Evolutionary conservation across 35 echinoderm and acorn worm genomes (phyloP).

Genomic region (Acanthaster planci): DNA sequence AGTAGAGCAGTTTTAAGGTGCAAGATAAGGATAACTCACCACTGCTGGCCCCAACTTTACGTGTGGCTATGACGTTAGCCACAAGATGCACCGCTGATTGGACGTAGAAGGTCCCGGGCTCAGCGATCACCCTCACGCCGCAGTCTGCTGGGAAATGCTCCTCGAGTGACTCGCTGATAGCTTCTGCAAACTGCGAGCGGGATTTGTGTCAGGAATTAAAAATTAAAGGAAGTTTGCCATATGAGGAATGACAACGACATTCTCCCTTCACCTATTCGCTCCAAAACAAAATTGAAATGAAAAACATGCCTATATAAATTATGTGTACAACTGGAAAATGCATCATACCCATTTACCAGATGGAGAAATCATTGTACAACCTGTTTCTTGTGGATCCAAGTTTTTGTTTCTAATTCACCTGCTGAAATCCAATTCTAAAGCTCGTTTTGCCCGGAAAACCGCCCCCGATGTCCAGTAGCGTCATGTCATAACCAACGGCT

Average conservation of each 20-base stretch:
- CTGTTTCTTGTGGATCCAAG: no score
- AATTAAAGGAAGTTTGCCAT: no score
- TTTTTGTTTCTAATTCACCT: not conserved
- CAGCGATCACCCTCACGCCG: slow-evolving; percentile 1
- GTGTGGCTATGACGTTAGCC: not conserved
- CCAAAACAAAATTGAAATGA: no score
- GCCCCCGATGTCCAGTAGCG: not conserved
- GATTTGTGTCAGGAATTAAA: no score
- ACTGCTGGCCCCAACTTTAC: not conserved
- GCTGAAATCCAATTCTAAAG: not conserved
- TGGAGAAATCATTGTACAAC: no score
- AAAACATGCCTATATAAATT: no score
- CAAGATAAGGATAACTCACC: no score
- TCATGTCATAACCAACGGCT: not conserved
- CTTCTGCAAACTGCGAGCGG: slow-evolving; percentile 11
- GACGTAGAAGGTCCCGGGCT: slow-evolving; percentile 1
- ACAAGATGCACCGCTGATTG: not conserved
- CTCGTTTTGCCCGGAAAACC: not conserved
- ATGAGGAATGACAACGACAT: no score
- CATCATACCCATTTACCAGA: no score
- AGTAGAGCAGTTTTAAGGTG: no score
- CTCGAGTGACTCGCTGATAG: not conserved
- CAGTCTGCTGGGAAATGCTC: not conserved
- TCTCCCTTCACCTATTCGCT: no score
- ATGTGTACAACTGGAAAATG: no score